A percentile compares a stretch with the other conserved stretches of the same genome.
These are phyloP conservation scores for Armadillidium nasatum DNA, from an alignment of 1,140 invertebrate species.

Conservation along the genomic window DNA sequence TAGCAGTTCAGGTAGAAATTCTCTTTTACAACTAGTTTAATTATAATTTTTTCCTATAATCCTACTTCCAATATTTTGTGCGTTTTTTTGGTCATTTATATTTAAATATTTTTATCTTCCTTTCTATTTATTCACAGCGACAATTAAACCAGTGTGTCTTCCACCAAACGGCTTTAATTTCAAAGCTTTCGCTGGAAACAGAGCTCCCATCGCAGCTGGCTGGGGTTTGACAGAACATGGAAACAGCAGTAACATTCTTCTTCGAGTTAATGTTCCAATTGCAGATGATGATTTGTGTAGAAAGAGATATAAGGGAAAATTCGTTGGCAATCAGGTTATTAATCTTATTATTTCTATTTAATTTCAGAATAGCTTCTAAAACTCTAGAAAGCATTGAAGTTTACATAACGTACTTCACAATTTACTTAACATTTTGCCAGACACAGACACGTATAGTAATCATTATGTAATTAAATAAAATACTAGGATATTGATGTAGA, in stretches of 20 bases:
- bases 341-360: neutral
- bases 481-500: too few relatives aligned
- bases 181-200: neutral
- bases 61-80: too few relatives aligned
- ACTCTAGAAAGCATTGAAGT: too few relatives aligned
- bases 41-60: too few relatives aligned
- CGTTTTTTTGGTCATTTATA: too few relatives aligned
- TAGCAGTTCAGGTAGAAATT: too few relatives aligned
- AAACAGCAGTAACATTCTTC: conserved; percentile 11
- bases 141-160: conserved; percentile 23
- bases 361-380: neutral
- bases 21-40: too few relatives aligned
- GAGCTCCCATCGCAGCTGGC: neutral
- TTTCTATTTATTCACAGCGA: neutral
- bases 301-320: neutral
- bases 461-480: too few relatives aligned
- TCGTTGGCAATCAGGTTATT: conserved; percentile 23
- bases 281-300: conserved; percentile 19
- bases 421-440: too few relatives aligned
- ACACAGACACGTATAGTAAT: too few relatives aligned
- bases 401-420: too few relatives aligned
- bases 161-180: neutral
- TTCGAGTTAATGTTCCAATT: neutral
- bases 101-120: neutral
- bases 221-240: conserved; percentile 26